Evolutionary conservation across 37 sponge, comb jelly and placozoan genomes (phyloP), one percentile per base, ranked within the genome.

Genomic region (Ianthella basta): DNA sequence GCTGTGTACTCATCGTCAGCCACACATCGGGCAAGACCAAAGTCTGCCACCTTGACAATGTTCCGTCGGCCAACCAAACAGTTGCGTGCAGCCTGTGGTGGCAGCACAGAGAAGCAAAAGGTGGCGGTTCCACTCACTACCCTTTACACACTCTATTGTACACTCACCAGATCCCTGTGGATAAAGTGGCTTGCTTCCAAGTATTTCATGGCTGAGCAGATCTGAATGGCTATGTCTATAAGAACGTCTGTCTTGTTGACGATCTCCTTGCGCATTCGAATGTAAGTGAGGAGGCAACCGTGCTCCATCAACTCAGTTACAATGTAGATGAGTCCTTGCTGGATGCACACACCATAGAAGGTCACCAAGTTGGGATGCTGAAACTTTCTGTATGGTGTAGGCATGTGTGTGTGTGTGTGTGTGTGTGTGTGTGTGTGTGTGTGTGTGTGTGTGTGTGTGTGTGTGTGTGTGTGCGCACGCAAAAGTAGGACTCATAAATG

Each of bases 1-100:
- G 98, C 98, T 25, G 96, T 95, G 88, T 97, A 97, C 82, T 93
- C 94, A 34, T 97, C 96, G 77, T 95, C 96, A 15, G 85, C 72
- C 56, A 94, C 91, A 80, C 89, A 91, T 78, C 95, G 84, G 6
- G 98, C 96, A 56, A 97, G 86, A 61, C 98, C 98, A 91, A 97
- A 97, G 59, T 97, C 98, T 21, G 88, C 98, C 63, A 97, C 98
- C 87, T 97, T 97, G 3, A 97, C 94, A 5, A 84, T 57, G 67
- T 97, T 89, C 50, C 94, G 74, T 35, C 93, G 93, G 15, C 96
- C 98, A 63, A 97, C 90, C 50, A 97, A 79, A 70, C 98, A 97
- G 72, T 97, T 97, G n/a, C 98, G 83, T 8, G 98, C 98, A 74
- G 98, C 98, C 97, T 96, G 85, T 6, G 32, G 29, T 41, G 60